Evolutionary conservation across 2,888 invertebrate genomes (phyloP).

Genomic region (Lacanobia wlatinum): DNA sequence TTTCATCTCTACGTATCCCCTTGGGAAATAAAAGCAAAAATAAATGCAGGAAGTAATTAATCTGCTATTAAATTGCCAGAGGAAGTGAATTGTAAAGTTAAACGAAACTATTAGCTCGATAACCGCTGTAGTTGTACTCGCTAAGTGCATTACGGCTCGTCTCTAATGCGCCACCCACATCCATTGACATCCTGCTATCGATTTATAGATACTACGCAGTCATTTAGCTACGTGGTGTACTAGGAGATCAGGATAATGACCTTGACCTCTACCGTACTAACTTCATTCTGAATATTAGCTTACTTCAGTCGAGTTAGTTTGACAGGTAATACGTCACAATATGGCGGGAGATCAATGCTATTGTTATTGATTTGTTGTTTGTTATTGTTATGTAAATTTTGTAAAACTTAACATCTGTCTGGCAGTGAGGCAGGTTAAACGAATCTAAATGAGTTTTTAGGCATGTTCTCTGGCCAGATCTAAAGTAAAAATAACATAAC

Average conservation of each 20-base stretch:
- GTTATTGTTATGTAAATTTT: background rate
- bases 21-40: no score
- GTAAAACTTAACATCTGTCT: background rate
- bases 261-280: constrained; percentile 27
- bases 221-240: background rate
- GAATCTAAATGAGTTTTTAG: background rate
- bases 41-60: constrained; percentile 28
- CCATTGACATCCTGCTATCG: constrained; percentile 30
- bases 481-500: no score
- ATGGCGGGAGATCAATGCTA: constrained; percentile 14
- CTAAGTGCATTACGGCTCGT: constrained; percentile 33
- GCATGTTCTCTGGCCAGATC: no score
- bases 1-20: no score
- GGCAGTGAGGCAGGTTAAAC: background rate
- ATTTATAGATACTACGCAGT: constrained; percentile 14
- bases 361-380: constrained; percentile 8
- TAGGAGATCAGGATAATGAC: constrained; percentile 12
- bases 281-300: constrained; percentile 30
- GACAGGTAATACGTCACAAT: constrained; percentile 30
- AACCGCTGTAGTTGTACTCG: constrained; percentile 9
- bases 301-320: constrained; percentile 12
- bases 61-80: constrained; percentile 5
- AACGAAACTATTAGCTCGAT: constrained; percentile 38
- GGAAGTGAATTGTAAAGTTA: constrained; percentile 20
- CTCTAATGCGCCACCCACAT: constrained; percentile 33